phyloP scores from a whole-genome alignment of 1,140 invertebrate species.

The Drosophila mauritiana region DNA sequence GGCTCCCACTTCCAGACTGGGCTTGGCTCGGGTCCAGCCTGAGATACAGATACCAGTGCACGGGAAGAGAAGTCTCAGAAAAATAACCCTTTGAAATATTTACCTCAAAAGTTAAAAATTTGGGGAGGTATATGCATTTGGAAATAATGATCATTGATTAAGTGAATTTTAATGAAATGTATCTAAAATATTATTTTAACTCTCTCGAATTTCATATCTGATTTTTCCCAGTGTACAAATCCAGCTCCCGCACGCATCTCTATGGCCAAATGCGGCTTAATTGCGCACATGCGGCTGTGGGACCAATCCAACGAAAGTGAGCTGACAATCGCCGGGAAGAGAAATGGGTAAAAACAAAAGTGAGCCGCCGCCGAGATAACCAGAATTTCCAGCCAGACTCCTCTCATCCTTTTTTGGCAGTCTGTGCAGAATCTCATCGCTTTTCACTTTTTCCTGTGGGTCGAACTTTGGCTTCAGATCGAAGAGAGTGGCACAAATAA shows the following conservation, averaged over 20 bases:
- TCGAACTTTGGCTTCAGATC: conserved; percentile 28
- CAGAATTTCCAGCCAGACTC: conserved; percentile 70
- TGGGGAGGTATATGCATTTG: background rate
- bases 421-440: conserved; percentile 41
- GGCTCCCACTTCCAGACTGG: conserved; percentile 17
- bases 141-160: background rate
- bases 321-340: conserved; percentile 8
- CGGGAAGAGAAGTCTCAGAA: background rate
- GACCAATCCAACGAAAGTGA: conserved; percentile 38
- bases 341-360: conserved; percentile 26
- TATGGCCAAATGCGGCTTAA: conserved; percentile 32
- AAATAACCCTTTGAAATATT: background rate
- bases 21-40: conserved; percentile 9
- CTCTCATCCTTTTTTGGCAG: conserved; percentile 49
- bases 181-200: background rate
- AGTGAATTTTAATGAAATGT: background rate
- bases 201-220: background rate
- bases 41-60: conserved; percentile 14
- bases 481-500: background rate
- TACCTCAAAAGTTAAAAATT: too few relatives aligned
- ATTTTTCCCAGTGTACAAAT: conserved; percentile 2
- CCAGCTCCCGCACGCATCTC: conserved; percentile 25
- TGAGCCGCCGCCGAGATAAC: conserved; percentile 51
- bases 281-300: conserved; percentile 25
- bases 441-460: conserved; percentile 39